Base-by-base conservation (phyloP, 2,888 invertebrate species). In the Galeruca laticollis region DNA sequence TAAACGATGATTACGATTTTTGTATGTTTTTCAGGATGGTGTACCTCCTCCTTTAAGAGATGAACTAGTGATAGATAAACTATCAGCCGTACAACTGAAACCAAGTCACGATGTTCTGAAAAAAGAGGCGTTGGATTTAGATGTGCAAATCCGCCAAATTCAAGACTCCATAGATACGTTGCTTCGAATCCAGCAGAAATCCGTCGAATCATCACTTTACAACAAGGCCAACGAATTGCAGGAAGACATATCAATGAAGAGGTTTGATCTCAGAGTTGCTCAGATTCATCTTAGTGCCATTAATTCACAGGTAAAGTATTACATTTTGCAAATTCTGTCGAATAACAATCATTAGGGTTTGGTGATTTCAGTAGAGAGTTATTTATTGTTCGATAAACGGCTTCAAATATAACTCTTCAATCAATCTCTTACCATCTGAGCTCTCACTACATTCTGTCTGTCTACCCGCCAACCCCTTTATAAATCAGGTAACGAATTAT, bases 161-260 rank as follows among this genome's bases (percentile, higher is more conserved):
- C 91, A 95, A 88, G 97, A 98, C 77, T 90, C 94, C 61, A 88
- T 97, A 77, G 96, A 96, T 81, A 89, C 93, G 0, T 87, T 97
- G 75, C 88, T 91, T 74, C 91, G 96, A 77, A 91, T 95, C 82
- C 97, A 98, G 82, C 87, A 87, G 76, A 87, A 92, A 66, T 90
- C 90, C 72, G 87, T 94, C 75, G 96, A 97, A 84, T 92, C 92
- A 75, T 92, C 92, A 82, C 88, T 96, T 70, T 96, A 92, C 87
- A 96, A 94, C 85, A 98, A 98, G 89, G 96, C 95, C 78, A 97
- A 97, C 85, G 97, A 98, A 87, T 89, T 97, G 69, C 94, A 98
- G 87, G 97, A 98, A 86, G 97, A 98, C 81, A 94, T 98, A 84
- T 96, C 97, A 75, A 89, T 95, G 88, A 97, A 97, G 87, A 91